Evolutionary conservation across 2,797 vertebrate species (phyloP), one percentile per base, ranked within the genome.

Genomic region (Pseudomugil gertrudae): DNA sequence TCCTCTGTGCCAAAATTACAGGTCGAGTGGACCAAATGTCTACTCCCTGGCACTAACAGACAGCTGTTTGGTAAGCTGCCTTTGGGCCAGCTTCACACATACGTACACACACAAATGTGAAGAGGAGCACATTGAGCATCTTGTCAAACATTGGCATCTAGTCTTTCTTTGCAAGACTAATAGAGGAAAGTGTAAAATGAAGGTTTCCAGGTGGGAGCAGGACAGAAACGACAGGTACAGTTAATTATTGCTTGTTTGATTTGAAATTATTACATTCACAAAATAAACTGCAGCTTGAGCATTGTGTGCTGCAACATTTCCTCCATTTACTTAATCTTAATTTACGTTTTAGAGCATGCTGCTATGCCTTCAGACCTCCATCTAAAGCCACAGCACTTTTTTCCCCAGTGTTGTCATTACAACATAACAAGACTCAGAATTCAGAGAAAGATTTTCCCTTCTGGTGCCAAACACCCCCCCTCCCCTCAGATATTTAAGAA

Each of bases 21-120:
- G 90, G 90, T 91, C 79, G 83, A 92, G 87, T 81, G 81, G 84
- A 93, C 82, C 82, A 85, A 90, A 87, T 88, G 85, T 90, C 84
- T 79, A 73, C 76, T 92, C 62, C 69, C 81, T 92, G 88, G 87
- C 86, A 79, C 80, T 87, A 83, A 84, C 86, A 86, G 80, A 85
- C 89, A 92, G 86, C 88, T 91, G 90, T 87, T 89, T 89, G 74
- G 76, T 90, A 84, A 84, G 85, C 81, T 87, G 85, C 88, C 88
- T 90, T 74, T 79, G 86, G 89, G 87, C 78, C 72, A 84, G 72
- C 60, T 78, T 53, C 68, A 80, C 76, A 78, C 73, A 82, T 47
- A 74, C 60, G 71, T 57, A 78, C 55, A 74, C 60, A 59, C 38
- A 73, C 33, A 47, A 40, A 63, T 32, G 33, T 72, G 55, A 71